phyloP scores from a whole-genome alignment of 1,140 invertebrate species.

The Parasteatoda tepidariorum region DNA sequence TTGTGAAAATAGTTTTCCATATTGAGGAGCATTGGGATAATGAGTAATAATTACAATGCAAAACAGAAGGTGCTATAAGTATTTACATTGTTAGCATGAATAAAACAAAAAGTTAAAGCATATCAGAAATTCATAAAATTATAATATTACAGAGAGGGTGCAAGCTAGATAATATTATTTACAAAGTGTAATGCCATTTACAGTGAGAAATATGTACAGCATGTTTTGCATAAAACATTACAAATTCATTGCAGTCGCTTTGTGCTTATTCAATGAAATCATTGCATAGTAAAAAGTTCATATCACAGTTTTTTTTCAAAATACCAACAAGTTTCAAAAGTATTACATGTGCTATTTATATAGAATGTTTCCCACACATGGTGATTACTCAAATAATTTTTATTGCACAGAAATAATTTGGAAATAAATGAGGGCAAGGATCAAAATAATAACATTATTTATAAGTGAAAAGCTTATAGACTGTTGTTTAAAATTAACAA shows the following conservation, averaged over 20 bases:
- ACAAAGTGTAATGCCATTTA: conserved; percentile 45
- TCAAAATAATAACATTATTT: not conserved
- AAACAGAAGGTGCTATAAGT: conserved; percentile 18
- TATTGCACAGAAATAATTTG: not conserved
- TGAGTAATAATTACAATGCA: conserved; percentile 26
- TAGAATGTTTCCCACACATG: too few relatives aligned
- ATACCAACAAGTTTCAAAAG: conserved; percentile 1
- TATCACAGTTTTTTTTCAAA: conserved; percentile 52
- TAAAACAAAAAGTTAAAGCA: not conserved
- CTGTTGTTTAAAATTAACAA: not conserved
- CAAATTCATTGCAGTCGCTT: conserved; percentile 23
- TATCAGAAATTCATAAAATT: not conserved
- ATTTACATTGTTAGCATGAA: conserved; percentile 24
- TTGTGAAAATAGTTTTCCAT: conserved; percentile 54
- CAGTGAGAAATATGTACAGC: conserved; percentile 37
- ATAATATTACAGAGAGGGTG: not conserved
- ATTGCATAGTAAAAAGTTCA: conserved; percentile 33
- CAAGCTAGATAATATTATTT: conserved; percentile 15
- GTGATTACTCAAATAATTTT: not conserved
- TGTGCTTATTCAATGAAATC: conserved; percentile 7
- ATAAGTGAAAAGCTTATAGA: not conserved
- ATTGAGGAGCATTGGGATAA: conserved; percentile 29
- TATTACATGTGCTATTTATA: not conserved
- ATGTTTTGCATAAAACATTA: conserved; percentile 3
- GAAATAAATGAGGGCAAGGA: not conserved